Evolutionary conservation across 2,888 invertebrate species (phyloP).

Genomic region (Autographa gamma): DNA sequence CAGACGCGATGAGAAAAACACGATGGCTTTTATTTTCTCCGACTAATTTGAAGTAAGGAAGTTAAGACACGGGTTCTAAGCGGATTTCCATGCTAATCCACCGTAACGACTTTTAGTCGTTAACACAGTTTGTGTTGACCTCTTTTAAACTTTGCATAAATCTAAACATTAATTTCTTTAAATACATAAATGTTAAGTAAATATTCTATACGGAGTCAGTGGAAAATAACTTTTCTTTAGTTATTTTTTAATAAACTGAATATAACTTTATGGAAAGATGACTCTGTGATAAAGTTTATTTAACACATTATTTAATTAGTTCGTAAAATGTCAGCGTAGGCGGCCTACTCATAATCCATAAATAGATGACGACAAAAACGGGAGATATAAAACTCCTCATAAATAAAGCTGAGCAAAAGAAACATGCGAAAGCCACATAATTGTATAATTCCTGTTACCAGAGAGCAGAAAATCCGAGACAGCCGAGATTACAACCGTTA

Average conservation of each 20-base stretch:
- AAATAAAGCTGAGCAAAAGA: slow-evolving; percentile 71
- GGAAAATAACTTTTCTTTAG: background rate
- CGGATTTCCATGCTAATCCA: slow-evolving; percentile 65
- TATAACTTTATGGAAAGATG: no score
- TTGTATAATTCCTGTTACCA: slow-evolving; percentile 82
- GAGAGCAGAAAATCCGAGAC: slow-evolving; percentile 81
- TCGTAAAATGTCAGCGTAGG: slow-evolving; percentile 11
- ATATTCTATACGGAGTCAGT: background rate
- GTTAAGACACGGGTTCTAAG: slow-evolving; percentile 54
- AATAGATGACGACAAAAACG: slow-evolving; percentile 35
- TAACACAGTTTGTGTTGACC: slow-evolving; percentile 2
- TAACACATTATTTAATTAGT: slow-evolving; percentile 2
- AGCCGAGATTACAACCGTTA: slow-evolving; percentile 86
- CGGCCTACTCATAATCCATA: slow-evolving; percentile 21
- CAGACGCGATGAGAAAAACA: slow-evolving; percentile 69
- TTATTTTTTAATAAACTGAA: no score
- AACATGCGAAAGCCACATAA: slow-evolving; percentile 78
- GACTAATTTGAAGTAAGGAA: slow-evolving; percentile 76
- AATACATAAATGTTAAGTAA: background rate
- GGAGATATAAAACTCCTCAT: slow-evolving; percentile 46
- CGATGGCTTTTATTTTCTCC: slow-evolving; percentile 74
- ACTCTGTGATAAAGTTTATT: no score
- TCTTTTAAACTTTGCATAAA: slow-evolving; percentile 1
- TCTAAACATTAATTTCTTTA: background rate
- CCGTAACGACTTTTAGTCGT: slow-evolving; percentile 32